Evolutionary conservation across 2,888 invertebrate species (phyloP), one percentile per base, ranked within the genome.

Genomic region (Phalera bucephala): DNA sequence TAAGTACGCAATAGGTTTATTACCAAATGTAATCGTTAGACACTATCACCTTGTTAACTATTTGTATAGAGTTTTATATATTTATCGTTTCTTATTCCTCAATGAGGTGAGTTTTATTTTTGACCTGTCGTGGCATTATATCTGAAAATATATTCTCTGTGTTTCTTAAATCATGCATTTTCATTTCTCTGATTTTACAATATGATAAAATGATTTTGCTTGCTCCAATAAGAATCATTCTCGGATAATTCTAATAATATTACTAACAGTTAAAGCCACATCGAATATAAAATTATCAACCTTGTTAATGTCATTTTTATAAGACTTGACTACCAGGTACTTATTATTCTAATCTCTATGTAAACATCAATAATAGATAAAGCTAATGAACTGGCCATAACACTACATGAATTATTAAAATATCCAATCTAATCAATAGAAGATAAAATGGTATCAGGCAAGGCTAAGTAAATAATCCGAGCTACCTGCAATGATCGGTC

Each of bases 61-160:
- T 82, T 84, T 87, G 77, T 88, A 87, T 87, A 83, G 79, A 82
- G 51, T 85, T 87, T 86, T 86, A 80, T 84, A 80, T 81, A 81
- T 80, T 74, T 75, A 80, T 83, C 66, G 68, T 81, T 82, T 84
- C 80, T 72, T 78, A 82, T 71, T 77, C 70, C 81, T 85, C 87
- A 80, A 80, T 40, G 38, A 66, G 39, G 82, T 81, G 82, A 82
- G 78, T 73, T 80, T 86, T 85, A 74, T 83, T 88, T 88, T 83
- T 74, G 78, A 84, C 85, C 87, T 87, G 75, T 86, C 86, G 76
- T 86, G 80, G 81, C 84, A 85, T 86, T 85, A 81, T 82, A 82
- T 83, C 84, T 86, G 81, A 77, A 84, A 87, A 81, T 88, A 88
- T 86, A 88, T 82, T 84, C 78, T 88, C 86, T 85, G 87, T 88